Percentiles rank a stretch among this genome's conserved stretches.
phyloP scores from a whole-genome alignment of 2,113 vertebrate genomes.

The Eidolon helvum region DNA sequence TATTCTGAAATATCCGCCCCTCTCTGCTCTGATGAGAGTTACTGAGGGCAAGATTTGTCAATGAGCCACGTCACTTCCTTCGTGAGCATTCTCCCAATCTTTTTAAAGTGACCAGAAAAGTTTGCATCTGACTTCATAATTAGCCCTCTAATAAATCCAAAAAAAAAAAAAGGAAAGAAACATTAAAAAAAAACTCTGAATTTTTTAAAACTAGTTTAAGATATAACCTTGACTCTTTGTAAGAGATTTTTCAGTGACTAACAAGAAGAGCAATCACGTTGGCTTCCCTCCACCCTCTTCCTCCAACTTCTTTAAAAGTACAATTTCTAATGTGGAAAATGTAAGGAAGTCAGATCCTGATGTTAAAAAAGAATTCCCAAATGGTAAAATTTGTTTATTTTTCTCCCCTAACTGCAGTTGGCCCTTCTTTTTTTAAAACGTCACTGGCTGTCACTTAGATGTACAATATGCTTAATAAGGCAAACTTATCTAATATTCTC shows the following conservation, averaged over 20 bases:
- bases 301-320: background rate
- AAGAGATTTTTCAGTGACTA: background rate
- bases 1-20: background rate
- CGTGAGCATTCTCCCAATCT: constrained; percentile 49
- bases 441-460: background rate
- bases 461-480: background rate
- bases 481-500: background rate
- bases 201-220: background rate
- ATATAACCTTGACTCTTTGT: background rate
- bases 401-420: background rate
- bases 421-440: background rate
- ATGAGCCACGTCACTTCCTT: constrained; percentile 38
- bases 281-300: background rate
- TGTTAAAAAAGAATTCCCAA: constrained; percentile 10
- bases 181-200: background rate
- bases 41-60: constrained; percentile 30
- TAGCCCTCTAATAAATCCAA: background rate
- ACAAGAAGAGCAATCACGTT: background rate
- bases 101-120: constrained; percentile 12
- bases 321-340: constrained; percentile 6
- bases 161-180: background rate
- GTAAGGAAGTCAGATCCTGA: background rate
- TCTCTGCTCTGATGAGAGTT: constrained; percentile 15
- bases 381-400: constrained; percentile 33
- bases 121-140: background rate